Conservation (phyloP, 2,113 vertebrate species). For the Mormyrus iriodes region DNA sequence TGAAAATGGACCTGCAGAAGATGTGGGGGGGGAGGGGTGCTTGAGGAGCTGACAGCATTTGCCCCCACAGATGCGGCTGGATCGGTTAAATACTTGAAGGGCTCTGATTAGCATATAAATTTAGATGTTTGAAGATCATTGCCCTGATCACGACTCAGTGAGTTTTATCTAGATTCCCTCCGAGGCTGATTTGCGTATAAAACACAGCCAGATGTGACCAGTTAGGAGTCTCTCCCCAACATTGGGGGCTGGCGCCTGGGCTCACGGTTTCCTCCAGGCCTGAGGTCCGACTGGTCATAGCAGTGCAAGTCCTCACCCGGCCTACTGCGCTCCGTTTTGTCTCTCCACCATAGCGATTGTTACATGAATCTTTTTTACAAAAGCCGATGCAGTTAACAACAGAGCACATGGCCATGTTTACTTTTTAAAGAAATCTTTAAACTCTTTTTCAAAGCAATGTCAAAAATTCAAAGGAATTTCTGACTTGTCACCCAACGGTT, state of each 20-base stretch:
- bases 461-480: not conserved
- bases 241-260: not conserved
- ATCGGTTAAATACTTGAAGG: conserved; percentile 61
- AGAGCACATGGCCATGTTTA: no score
- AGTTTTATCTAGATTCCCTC: conserved; percentile 71
- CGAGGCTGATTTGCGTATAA: conserved; percentile 62
- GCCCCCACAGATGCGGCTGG: conserved; percentile 56
- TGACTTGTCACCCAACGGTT: not conserved
- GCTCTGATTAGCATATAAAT: conserved; percentile 72
- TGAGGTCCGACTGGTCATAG: not conserved
- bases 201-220: conserved; percentile 61
- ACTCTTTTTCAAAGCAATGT: not conserved
- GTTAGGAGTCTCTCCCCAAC: conserved; percentile 33
- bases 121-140: conserved; percentile 70
- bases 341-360: not conserved
- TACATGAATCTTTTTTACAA: not conserved
- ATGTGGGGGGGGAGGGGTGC: not conserved
- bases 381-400: not conserved
- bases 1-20: not conserved
- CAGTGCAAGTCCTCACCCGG: no score
- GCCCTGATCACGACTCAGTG: conserved; percentile 66
- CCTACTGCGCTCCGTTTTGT: not conserved
- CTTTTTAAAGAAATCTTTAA: not conserved
- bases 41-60: conserved; percentile 24
- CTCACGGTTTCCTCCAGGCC: not conserved